phyloP scores from a whole-genome alignment of 1,140 invertebrate genomes.

The Cotesia chilonis region DNA sequence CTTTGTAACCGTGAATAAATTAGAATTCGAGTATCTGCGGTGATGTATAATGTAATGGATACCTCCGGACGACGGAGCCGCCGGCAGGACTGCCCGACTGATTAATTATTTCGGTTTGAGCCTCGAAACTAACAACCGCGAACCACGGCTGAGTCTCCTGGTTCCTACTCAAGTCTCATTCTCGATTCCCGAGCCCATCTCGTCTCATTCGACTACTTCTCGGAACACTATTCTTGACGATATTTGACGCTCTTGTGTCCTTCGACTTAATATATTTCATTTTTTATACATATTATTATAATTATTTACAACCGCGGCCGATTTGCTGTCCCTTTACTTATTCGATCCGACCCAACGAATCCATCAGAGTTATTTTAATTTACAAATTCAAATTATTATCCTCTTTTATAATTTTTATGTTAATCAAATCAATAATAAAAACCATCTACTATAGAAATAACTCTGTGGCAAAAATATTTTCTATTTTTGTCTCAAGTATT shows the following conservation, averaged over 20 bases:
- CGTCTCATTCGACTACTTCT: slow-evolving; percentile 24
- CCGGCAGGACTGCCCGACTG: slow-evolving; percentile 45
- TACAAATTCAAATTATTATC: not conserved
- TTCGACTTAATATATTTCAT: slow-evolving; percentile 29
- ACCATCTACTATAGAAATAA: too few species aligned
- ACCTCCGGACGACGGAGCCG: slow-evolving; percentile 46
- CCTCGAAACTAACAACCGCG: slow-evolving; percentile 53
- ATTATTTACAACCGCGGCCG: slow-evolving; percentile 1
- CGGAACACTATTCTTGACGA: slow-evolving; percentile 23
- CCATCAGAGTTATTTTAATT: not conserved
- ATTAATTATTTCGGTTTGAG: slow-evolving; percentile 63
- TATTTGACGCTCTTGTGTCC: slow-evolving; percentile 22
- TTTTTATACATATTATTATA: slow-evolving; percentile 18
- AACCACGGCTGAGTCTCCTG: slow-evolving; percentile 17
- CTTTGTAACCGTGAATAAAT: slow-evolving; percentile 30
- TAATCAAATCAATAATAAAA: not conserved
- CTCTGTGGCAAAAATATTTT: too few species aligned
- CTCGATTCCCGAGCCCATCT: slow-evolving; percentile 16
- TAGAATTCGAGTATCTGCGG: slow-evolving; percentile 54
- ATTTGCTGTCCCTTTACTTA: not conserved
- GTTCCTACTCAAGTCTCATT: not conserved
- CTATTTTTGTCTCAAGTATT: too few species aligned
- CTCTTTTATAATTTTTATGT: slow-evolving; percentile 47
- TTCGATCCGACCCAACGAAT: not conserved
- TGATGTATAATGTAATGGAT: slow-evolving; percentile 65